Evolutionary conservation across 2,113 vertebrate genomes (phyloP).

Genomic region (Phylloscopus trochilus): DNA sequence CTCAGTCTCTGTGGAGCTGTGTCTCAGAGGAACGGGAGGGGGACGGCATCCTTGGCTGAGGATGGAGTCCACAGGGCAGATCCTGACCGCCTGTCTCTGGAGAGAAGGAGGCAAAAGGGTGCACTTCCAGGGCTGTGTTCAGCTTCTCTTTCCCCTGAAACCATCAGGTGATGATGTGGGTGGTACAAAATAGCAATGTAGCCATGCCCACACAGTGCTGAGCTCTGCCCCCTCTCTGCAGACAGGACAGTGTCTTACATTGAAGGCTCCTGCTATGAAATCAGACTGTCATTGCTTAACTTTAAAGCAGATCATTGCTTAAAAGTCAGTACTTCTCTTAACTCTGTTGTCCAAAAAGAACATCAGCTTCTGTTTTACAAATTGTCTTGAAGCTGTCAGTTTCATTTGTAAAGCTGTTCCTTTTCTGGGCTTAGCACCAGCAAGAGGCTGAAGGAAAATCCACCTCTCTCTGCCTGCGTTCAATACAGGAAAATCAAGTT

Average conservation of each 20-base stretch:
- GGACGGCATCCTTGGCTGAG: background rate
- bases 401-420: background rate
- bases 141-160: background rate
- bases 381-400: background rate
- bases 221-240: background rate
- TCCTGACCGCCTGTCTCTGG: background rate
- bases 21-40: fast-evolving
- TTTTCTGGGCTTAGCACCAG: background rate
- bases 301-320: background rate
- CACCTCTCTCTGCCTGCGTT: fast-evolving
- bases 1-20: fast-evolving
- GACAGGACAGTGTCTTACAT: too few relatives aligned
- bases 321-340: background rate
- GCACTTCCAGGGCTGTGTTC: background rate
- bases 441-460: background rate
- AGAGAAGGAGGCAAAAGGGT: background rate
- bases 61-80: background rate
- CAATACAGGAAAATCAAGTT: background rate
- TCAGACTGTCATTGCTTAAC: background rate
- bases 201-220: background rate
- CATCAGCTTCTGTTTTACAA: background rate
- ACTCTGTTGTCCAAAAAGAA: background rate
- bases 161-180: background rate
- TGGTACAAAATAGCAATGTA: background rate
- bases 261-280: background rate